Evolutionary conservation across 92 coral and sea anemone genomes (phyloP), one percentile per base, ranked within the genome.

Genomic region (Umimayanthus chanpuru): DNA sequence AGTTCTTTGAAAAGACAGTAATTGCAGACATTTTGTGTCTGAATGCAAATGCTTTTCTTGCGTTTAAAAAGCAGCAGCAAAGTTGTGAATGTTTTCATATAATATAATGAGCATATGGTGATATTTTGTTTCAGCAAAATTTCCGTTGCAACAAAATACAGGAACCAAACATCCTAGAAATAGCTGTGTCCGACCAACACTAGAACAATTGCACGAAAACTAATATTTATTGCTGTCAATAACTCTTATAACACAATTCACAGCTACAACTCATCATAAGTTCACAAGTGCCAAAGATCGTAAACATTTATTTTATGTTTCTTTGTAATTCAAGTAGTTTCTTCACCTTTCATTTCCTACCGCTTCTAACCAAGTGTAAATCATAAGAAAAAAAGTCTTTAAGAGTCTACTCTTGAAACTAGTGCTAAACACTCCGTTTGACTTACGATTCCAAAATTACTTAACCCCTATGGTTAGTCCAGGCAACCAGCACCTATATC

Each of bases 261-360:
- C 75, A 10, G 75, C 12, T 70, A 6, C 38, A 8, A 70, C 5
- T 70, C 16, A 70, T 6, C n/a, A 25, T 39, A 70, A 70, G 32
- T 23, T 43, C 56, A 39, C 38, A 83, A 89, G 79, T 50, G 56
- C 3, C 30, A 58, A 41, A 67, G 80, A 80, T 16, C 56, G 73
- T 20, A 81, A 18, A 55, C 72, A 88, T 61, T 18, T 0, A 79
- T 4, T 67, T 0, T 14, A 79, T 10, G 30, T 25, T 9, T 15
- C 25, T 21, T 55, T 70, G 32, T 38, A 70, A 70, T 70, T 70
- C 38, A 14, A 21, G 56, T 76, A 47, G 1, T 56, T 3, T 56
- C 3, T 16, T 15, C 23, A 56, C 0, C 15, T 56, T 56, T 56
- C 65, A 56, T 56, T 56, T 56, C 65, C 65, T 14, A 5, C 15